Conservation (phyloP, 2,113 vertebrate species). For the Kryptolebias marmoratus region DNA sequence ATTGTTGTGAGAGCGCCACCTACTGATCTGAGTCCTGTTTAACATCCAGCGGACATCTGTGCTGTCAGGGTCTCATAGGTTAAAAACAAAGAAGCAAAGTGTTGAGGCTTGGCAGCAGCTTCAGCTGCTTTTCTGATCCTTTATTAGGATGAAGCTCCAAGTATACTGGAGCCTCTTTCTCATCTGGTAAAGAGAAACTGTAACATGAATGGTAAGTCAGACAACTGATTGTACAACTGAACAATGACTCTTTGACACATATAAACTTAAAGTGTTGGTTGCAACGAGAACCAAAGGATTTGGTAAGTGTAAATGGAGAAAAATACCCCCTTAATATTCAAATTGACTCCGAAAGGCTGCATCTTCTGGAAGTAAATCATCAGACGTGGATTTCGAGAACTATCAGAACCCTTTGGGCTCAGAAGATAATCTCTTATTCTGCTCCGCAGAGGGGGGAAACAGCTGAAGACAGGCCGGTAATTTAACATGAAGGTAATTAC, state of each 20-base stretch:
- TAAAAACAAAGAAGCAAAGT: slow-evolving; percentile 10
- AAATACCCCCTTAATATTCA: not conserved
- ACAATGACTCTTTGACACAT: too few relatives aligned
- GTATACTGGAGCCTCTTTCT: slow-evolving; percentile 47
- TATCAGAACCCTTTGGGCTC: not conserved
- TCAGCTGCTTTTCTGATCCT: slow-evolving; percentile 49
- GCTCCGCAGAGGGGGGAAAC: not conserved
- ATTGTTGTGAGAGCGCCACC: slow-evolving; percentile 74
- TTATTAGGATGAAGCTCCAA: slow-evolving; percentile 36
- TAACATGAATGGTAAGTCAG: slow-evolving; percentile 3
- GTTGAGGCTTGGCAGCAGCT: slow-evolving; percentile 12
- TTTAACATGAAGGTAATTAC: slow-evolving; percentile 25
- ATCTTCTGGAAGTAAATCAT: too few relatives aligned
- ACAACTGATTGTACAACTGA: slow-evolving; percentile 7
- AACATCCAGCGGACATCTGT: slow-evolving; percentile 23
- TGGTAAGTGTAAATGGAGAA: not conserved
- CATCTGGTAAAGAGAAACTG: slow-evolving; percentile 13
- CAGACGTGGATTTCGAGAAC: not conserved
- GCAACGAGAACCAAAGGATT: not conserved
- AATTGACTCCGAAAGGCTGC: not conserved
- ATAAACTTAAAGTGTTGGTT: not conserved
- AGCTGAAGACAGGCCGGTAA: slow-evolving; percentile 7
- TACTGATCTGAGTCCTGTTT: slow-evolving; percentile 59
- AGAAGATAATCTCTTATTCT: not conserved
- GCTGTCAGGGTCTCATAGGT: not conserved